phyloP scores from a whole-genome alignment of 2,113 vertebrate species.

The Pungitius pungitius region DNA sequence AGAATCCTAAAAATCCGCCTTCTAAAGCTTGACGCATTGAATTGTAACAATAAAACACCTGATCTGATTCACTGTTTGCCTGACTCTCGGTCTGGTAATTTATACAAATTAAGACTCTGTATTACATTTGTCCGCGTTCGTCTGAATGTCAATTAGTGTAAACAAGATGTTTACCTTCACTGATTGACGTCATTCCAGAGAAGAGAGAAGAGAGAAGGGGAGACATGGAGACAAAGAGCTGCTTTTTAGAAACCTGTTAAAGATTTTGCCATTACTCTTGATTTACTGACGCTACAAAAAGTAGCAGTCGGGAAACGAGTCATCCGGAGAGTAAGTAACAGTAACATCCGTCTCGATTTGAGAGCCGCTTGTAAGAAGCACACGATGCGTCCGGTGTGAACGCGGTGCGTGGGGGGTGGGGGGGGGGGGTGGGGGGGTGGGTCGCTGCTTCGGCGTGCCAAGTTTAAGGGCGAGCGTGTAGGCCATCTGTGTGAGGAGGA shows the following conservation, averaged over 20 bases:
- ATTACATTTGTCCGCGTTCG: conserved; percentile 56
- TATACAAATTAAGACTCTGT: conserved; percentile 55
- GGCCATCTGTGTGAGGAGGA: conserved; percentile 30
- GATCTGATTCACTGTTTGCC: conserved; percentile 49
- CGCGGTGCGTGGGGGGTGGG: too few species aligned
- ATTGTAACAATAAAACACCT: conserved; percentile 48
- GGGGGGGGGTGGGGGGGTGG: too few species aligned
- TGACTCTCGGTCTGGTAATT: conserved; percentile 52
- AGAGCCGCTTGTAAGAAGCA: background rate
- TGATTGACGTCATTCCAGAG: conserved; percentile 14
- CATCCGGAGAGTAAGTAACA: conserved; percentile 8
- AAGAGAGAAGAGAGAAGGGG: conserved; percentile 10
- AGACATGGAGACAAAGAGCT: background rate
- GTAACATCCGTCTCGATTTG: conserved; percentile 3
- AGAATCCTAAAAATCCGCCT: conserved; percentile 32
- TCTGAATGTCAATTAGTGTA: conserved; percentile 61
- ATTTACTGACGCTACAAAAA: background rate
- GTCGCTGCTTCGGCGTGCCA: background rate
- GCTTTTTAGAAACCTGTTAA: conserved; percentile 17
- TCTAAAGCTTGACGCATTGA: conserved; percentile 41
- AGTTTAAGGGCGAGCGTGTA: conserved; percentile 10
- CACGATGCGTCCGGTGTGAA: background rate
- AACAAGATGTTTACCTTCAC: conserved; percentile 50
- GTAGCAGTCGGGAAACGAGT: background rate
- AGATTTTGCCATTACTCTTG: background rate